These are phyloP conservation scores for Ethmia dodecea DNA, from an alignment of 2,888 invertebrate genomes.

Conservation along the genomic window DNA sequence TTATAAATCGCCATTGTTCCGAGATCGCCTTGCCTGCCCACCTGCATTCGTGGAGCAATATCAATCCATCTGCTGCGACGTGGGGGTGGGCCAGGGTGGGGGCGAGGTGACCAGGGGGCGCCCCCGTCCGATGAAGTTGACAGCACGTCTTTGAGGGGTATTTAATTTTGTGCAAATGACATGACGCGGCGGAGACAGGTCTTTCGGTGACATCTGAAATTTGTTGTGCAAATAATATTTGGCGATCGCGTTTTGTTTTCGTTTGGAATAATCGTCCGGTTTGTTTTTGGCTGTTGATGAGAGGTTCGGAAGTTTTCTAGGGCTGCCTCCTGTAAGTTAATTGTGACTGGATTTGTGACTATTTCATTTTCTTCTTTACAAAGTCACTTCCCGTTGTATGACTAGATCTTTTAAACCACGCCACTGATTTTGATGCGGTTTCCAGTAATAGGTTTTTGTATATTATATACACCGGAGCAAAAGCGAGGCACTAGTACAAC, in stretches of 20 bases:
- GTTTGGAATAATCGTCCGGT: neutral
- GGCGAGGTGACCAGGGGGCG: conserved; percentile 21
- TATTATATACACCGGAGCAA: too few relatives aligned
- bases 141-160: conserved; percentile 56
- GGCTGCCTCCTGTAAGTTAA: too few relatives aligned
- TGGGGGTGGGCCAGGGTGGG: conserved; percentile 18
- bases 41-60: conserved; percentile 67
- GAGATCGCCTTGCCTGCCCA: conserved; percentile 53
- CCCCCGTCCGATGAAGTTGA: conserved; percentile 34
- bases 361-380: too few relatives aligned
- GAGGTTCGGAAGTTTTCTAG: too few relatives aligned
- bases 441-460: too few relatives aligned
- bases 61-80: conserved; percentile 63
- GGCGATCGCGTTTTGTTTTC: conserved; percentile 6
- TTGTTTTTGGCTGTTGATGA: too few relatives aligned
- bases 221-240: conserved; percentile 14
- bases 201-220: conserved; percentile 21
- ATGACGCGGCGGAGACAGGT: conserved; percentile 32
- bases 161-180: conserved; percentile 74
- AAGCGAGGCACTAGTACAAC: too few relatives aligned
- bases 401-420: too few relatives aligned
- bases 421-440: too few relatives aligned
- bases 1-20: conserved; percentile 61
- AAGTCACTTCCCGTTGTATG: too few relatives aligned
- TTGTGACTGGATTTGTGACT: conserved; percentile 1